Evolutionary conservation across 2,797 vertebrate species (phyloP).

Genomic region (Lepus townsendii): DNA sequence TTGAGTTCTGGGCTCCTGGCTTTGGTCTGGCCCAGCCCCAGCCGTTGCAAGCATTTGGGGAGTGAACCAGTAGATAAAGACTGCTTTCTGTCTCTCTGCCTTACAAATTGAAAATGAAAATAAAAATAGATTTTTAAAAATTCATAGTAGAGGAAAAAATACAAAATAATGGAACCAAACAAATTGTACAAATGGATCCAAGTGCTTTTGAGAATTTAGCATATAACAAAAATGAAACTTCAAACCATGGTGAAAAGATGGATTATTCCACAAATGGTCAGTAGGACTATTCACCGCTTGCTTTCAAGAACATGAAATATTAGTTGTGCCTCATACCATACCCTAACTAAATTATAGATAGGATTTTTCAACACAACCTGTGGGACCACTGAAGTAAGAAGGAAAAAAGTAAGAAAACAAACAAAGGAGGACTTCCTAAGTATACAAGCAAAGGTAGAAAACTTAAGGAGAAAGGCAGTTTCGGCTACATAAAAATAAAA

Average conservation of each 20-base stretch:
- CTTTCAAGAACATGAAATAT: slow-evolving; percentile 16
- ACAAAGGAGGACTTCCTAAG: slow-evolving; percentile 43
- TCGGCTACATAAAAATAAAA: slow-evolving; percentile 45
- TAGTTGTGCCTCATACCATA: neutral
- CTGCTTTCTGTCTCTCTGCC: too few species aligned
- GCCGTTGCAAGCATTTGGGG: too few species aligned
- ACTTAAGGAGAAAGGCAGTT: neutral
- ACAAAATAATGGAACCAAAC: slow-evolving; percentile 3
- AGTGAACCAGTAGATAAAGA: too few species aligned
- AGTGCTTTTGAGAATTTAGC: slow-evolving; percentile 10
- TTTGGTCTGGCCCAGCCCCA: too few species aligned
- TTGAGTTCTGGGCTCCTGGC: too few species aligned
- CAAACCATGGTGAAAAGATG: neutral
- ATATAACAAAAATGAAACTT: slow-evolving; percentile 41
- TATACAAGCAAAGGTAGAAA: neutral
- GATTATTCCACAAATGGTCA: neutral
- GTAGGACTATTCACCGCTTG: neutral
- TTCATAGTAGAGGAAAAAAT: neutral
- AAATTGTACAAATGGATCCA: slow-evolving; percentile 30
- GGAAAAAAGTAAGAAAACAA: slow-evolving; percentile 32
- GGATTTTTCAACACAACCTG: neutral
- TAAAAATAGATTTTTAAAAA: too few species aligned
- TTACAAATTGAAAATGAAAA: too few species aligned
- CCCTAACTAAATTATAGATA: slow-evolving; percentile 33
- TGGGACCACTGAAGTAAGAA: slow-evolving; percentile 23